Percentiles rank a stretch among this genome's conserved stretches.
phyloP scores from a whole-genome alignment of 2,797 vertebrate genomes.

The Pogonophryne albipinna region DNA sequence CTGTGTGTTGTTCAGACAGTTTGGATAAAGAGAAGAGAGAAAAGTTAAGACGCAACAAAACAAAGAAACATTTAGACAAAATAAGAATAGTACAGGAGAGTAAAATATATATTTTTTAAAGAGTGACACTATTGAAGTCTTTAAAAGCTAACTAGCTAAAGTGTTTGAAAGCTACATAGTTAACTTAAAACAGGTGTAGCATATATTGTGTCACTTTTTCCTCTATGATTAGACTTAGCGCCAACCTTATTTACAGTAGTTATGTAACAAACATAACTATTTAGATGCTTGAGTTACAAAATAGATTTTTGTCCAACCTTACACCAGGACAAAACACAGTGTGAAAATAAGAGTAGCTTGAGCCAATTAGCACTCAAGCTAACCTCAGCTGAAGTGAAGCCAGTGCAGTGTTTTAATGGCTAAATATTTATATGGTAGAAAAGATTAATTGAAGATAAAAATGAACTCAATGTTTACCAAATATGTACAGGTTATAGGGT shows the following conservation, averaged over 20 bases:
- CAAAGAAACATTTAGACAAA: background rate
- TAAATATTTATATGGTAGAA: background rate
- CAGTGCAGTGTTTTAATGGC: background rate
- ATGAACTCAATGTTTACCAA: constrained; percentile 7
- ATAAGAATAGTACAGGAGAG: background rate
- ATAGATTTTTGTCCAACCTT: background rate
- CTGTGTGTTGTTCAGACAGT: constrained; percentile 34
- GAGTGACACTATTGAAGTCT: too few species aligned
- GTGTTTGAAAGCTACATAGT: background rate
- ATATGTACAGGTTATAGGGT: background rate
- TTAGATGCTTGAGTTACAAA: background rate
- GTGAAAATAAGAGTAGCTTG: background rate
- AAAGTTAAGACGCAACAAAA: background rate
- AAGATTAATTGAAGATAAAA: background rate
- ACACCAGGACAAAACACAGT: background rate
- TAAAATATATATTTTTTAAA: background rate
- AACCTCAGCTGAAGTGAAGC: background rate
- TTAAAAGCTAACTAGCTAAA: too few species aligned
- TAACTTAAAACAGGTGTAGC: background rate
- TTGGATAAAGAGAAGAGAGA: constrained; percentile 3
- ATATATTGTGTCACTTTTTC: background rate
- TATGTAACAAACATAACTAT: background rate
- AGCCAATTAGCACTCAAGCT: background rate
- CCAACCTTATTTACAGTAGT: background rate
- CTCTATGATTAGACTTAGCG: background rate